Base-by-base conservation (phyloP, 2,888 invertebrate species). In the Cryptophagus acutangulus region DNA sequence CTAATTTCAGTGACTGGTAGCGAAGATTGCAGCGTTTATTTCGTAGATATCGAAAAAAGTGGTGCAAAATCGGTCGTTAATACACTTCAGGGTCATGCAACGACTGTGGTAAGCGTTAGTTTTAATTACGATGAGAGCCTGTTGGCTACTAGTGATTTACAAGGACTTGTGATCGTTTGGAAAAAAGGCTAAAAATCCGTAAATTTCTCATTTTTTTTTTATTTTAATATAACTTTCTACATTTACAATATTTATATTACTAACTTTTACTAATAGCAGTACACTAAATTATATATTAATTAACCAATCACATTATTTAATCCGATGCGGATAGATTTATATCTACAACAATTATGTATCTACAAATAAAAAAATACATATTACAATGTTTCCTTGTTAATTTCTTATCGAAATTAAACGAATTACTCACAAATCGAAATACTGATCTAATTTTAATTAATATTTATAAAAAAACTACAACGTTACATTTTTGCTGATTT, bases 91-190 rank as follows among this genome's bases (percentile, higher is more conserved):
- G 79, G 89, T 4, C 91, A 91, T 69, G 83, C 87, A 1, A 79
- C 82, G n/a, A 81, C 89, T 0, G 87, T 89, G 37, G 71, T 89
- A 13, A 86, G 88, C 37, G 83, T 90, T 17, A 82, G 84, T 54
- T 90, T 91, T 69, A 90, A 89, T 70, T 87, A 87, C 70, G 87
- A 90, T 67, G 90, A 91, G 73, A 85, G 86, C 60, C 73, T 89
- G 51, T 72, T 91, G 46, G 90, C 90, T 25, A 86, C 87, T 17
- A 86, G 87, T 63, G 91, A 91, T 74, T 74, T 82, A 37, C 79
- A 85, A 51, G 90, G 86, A 1, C 76, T 85, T 43, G 81, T 87
- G 49, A 86, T 87, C 59, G 76, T 87, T 41, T 87, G 87, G 87
- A 75, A 79, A 40, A 10, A 34, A n/a, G 31, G 12, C 12, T 16